These are phyloP conservation scores for Podarcis raffonei DNA, from an alignment of 2,113 vertebrate species.

Conservation along the genomic window DNA sequence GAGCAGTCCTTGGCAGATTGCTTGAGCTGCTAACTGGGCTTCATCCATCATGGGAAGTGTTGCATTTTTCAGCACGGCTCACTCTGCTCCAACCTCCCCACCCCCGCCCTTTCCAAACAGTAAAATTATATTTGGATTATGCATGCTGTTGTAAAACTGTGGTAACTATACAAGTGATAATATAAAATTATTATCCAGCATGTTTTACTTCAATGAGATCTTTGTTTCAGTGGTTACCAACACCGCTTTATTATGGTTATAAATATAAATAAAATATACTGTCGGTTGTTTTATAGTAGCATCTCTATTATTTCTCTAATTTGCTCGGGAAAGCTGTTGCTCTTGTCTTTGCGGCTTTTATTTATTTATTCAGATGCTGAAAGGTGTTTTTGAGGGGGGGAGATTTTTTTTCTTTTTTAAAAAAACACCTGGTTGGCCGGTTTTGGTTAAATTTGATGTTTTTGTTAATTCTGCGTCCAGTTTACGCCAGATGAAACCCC, in stretches of 20 bases:
- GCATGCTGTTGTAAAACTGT: slow-evolving; percentile 41
- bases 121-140: slow-evolving; percentile 52
- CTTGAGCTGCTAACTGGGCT: background rate
- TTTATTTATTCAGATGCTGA: background rate
- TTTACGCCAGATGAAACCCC: no score
- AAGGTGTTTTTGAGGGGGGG: rapidly evolving
- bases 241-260: slow-evolving; percentile 48
- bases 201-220: slow-evolving; percentile 43
- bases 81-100: slow-evolving; percentile 12
- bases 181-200: slow-evolving; percentile 25
- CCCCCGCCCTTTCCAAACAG: slow-evolving; percentile 19
- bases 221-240: slow-evolving; percentile 37
- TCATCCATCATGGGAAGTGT: slow-evolving; percentile 20
- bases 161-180: slow-evolving; percentile 22
- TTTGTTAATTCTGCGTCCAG: no score
- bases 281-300: slow-evolving; percentile 42
- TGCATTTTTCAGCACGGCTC: slow-evolving; percentile 36
- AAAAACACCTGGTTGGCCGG: no score
- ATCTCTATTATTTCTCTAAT: slow-evolving; percentile 38
- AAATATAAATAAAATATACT: slow-evolving; percentile 54
- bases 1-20: background rate
- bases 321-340: slow-evolving; percentile 24
- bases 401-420: background rate
- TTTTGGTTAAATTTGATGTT: no score
- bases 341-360: slow-evolving; percentile 11